phyloP scores from a whole-genome alignment of 1,140 invertebrate genomes.

The Bombus picipes region DNA sequence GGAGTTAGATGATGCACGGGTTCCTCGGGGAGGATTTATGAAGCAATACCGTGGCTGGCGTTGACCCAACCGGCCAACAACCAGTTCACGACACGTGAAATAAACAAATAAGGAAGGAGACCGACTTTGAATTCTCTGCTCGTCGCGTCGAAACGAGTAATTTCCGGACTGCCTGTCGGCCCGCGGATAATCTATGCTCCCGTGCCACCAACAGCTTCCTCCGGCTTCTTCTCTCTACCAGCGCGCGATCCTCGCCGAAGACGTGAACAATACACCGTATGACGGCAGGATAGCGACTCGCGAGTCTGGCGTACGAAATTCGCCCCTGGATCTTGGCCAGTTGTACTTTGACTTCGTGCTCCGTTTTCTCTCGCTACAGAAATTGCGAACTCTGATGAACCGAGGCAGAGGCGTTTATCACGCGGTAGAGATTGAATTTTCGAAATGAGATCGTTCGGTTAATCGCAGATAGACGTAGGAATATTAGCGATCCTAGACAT shows the following conservation, averaged over 20 bases:
- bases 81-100: conserved; percentile 73
- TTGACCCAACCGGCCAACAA: conserved; percentile 72
- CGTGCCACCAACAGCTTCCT: not conserved
- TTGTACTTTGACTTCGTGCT: not conserved
- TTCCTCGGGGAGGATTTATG: conserved; percentile 77
- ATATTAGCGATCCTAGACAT: not conserved
- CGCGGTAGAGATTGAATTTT: not conserved
- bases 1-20: conserved; percentile 74
- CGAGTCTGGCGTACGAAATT: not conserved
- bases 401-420: no score
- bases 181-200: conserved; percentile 31
- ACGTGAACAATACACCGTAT: not conserved
- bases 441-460: not conserved
- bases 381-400: not conserved
- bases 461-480: not conserved
- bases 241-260: not conserved
- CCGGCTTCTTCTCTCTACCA: not conserved
- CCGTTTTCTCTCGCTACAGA: no score
- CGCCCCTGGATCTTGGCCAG: conserved; percentile 40
- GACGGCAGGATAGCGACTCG: not conserved
- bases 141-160: conserved; percentile 47
- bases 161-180: conserved; percentile 37
- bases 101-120: conserved; percentile 64
- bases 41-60: conserved; percentile 79
- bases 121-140: conserved; percentile 22